phyloP scores from a whole-genome alignment of 2,113 vertebrate species.

The Nothobranchius furzeri region DNA sequence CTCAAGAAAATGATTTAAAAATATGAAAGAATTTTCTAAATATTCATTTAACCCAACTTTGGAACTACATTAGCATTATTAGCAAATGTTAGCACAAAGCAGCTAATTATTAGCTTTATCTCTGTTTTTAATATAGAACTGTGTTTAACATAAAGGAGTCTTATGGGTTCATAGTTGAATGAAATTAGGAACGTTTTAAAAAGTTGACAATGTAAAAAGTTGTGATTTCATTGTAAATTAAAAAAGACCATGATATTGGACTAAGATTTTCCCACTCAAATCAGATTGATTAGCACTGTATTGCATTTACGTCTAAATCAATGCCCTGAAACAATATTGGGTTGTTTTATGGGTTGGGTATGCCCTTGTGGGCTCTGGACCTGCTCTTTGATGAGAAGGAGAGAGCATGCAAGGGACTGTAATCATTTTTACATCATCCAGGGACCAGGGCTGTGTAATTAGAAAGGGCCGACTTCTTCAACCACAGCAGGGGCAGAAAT shows the following conservation, averaged over 20 bases:
- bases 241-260: too few species aligned
- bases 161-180: not conserved
- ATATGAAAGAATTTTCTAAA: too few species aligned
- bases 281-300: slow-evolving; percentile 51
- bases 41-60: too few species aligned
- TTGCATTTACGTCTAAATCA: slow-evolving; percentile 60
- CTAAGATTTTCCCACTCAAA: too few species aligned
- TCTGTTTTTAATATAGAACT: too few species aligned
- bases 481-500: slow-evolving; percentile 78
- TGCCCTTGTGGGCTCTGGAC: slow-evolving; percentile 62
- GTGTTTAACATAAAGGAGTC: too few species aligned
- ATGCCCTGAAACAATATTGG: slow-evolving; percentile 66
- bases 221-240: too few species aligned
- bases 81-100: too few species aligned
- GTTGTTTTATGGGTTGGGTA: slow-evolving; percentile 55
- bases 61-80: too few species aligned
- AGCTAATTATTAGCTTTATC: too few species aligned
- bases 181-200: not conserved
- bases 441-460: slow-evolving; percentile 74
- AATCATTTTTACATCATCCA: slow-evolving; percentile 79
- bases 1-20: too few species aligned
- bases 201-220: too few species aligned
- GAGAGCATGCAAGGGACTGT: slow-evolving; percentile 67
- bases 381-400: slow-evolving; percentile 71
- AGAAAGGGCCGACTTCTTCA: slow-evolving; percentile 76